Evolutionary conservation across 1,140 invertebrate genomes (phyloP).

Genomic region (Aplysia californica): DNA sequence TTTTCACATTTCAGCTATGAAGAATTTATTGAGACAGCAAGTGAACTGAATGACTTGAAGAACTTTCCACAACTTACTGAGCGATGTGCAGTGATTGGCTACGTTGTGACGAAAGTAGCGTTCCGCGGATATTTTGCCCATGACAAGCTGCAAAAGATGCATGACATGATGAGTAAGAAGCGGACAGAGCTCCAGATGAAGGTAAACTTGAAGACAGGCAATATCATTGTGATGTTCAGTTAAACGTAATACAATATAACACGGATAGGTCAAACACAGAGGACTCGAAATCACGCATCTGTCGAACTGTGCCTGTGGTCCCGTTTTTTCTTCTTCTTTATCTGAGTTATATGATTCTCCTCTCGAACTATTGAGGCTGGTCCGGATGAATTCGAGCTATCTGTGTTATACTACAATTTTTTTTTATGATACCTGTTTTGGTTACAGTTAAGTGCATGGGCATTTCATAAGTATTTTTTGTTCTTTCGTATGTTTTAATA

Average conservation of each 20-base stretch:
- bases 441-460: neutral
- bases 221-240: too few relatives aligned
- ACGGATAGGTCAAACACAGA: too few relatives aligned
- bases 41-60: conserved; percentile 56
- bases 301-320: too few relatives aligned
- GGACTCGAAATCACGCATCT: too few relatives aligned
- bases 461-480: neutral
- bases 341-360: too few relatives aligned
- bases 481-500: neutral
- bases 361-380: neutral
- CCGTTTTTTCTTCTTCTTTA: too few relatives aligned
- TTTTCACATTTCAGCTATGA: conserved; percentile 50
- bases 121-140: conserved; percentile 64
- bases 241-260: too few relatives aligned
- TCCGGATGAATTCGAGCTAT: too few relatives aligned
- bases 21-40: conserved; percentile 63
- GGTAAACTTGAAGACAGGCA: conserved; percentile 38
- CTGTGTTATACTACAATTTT: neutral
- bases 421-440: neutral
- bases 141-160: conserved; percentile 59
- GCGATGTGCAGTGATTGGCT: conserved; percentile 59
- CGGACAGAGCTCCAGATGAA: conserved; percentile 60
- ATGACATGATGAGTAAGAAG: conserved; percentile 58
- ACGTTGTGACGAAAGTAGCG: conserved; percentile 62
- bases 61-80: conserved; percentile 57